Percentiles rank a stretch among this genome's conserved stretches.
Conservation (phyloP, 2,113 vertebrate species). For the Platichthys stellatus region DNA sequence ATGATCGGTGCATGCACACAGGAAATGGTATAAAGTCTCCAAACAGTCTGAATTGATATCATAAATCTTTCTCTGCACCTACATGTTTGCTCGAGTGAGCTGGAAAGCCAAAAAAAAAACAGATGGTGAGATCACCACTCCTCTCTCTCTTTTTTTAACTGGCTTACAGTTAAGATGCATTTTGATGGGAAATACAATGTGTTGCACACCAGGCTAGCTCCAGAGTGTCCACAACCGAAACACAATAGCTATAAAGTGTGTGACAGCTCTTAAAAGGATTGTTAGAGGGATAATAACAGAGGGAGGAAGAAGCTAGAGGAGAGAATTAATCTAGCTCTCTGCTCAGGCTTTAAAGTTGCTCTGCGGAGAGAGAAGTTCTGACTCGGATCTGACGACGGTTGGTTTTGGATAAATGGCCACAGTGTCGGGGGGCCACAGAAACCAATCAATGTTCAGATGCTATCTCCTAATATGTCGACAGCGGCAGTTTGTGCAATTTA, state of each 20-base stretch:
- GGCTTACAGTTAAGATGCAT: conserved; percentile 51
- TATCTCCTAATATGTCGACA: conserved; percentile 75
- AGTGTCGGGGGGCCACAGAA: conserved; percentile 63
- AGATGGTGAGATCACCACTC: conserved; percentile 28
- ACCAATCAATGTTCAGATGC: conserved; percentile 77
- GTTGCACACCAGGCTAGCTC: conserved; percentile 39
- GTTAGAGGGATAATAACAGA: conserved; percentile 79
- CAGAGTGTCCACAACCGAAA: conserved; percentile 59
- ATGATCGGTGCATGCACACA: conserved; percentile 5
- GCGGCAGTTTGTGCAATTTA: conserved; percentile 71
- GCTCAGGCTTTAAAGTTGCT: conserved; percentile 75
- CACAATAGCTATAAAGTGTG: conserved; percentile 77
- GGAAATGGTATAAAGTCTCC: conserved; percentile 31
- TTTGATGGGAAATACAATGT: conserved; percentile 65
- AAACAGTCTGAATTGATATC: conserved; percentile 9
- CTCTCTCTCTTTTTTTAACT: conserved; percentile 52
- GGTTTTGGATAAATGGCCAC: conserved; percentile 75
- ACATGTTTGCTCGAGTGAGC: conserved; percentile 22
- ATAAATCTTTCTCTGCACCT: conserved; percentile 27
- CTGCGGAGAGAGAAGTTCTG: conserved; percentile 67
- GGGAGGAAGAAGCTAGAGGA: conserved; percentile 64
- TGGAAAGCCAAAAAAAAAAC: conserved; percentile 12
- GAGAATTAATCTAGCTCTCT: conserved; percentile 78
- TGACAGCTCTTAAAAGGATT: conserved; percentile 82
- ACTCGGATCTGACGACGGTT: conserved; percentile 61